Percentiles rank a stretch among this genome's conserved stretches.
Conservation (phyloP, 2,888 invertebrate species). For the Temnothorax rugatulus region DNA sequence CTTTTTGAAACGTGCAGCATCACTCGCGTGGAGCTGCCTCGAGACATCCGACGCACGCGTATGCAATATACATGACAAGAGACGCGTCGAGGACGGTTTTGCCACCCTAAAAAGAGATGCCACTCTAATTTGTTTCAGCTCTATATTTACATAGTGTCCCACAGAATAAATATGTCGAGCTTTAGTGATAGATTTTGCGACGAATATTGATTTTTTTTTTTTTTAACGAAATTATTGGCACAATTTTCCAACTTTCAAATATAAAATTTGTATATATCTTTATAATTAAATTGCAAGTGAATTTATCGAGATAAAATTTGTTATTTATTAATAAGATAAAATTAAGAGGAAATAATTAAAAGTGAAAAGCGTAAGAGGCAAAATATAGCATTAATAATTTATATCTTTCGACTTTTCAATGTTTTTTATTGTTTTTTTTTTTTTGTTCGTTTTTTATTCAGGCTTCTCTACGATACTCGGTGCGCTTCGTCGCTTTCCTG, state of each 20-base stretch:
- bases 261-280: not conserved
- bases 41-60: not conserved
- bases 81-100: not conserved
- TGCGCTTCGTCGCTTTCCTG: not conserved
- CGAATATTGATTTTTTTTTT: not conserved
- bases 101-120: not conserved
- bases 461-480: not conserved
- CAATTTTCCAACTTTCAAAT: slow-evolving; percentile 3
- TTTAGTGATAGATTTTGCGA: not conserved
- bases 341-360: not conserved
- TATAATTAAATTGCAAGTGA: not conserved
- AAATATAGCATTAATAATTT: not conserved
- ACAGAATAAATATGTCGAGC: not conserved
- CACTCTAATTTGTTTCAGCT: not conserved
- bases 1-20: not conserved
- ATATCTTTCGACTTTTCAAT: not conserved
- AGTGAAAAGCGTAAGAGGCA: not conserved
- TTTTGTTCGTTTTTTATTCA: not conserved
- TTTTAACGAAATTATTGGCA: not conserved
- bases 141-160: not conserved
- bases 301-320: not conserved
- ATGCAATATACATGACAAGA: not conserved
- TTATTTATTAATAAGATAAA: not conserved
- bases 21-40: not conserved
- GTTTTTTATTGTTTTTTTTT: not conserved